Evolutionary conservation across 2,113 vertebrate species (phyloP).

Genomic region (Pycnonotus jocosus): DNA sequence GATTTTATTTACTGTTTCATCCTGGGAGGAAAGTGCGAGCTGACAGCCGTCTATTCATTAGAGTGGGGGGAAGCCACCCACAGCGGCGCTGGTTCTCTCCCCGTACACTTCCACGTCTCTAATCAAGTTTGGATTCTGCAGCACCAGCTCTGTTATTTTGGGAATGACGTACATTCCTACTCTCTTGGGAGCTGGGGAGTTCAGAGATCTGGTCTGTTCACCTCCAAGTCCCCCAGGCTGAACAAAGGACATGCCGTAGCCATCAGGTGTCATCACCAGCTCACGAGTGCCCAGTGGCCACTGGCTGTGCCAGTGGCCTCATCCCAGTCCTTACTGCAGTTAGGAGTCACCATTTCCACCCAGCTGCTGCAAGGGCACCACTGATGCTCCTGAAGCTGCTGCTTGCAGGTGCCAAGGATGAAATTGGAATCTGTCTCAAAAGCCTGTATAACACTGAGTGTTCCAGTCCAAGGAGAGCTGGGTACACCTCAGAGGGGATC

Average conservation of each 20-base stretch:
- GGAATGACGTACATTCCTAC: not conserved
- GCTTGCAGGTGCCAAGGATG: not conserved
- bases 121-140: not conserved
- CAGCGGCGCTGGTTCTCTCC: not conserved
- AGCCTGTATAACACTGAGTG: not conserved
- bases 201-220: not conserved
- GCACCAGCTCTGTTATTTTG: not conserved
- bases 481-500: not conserved
- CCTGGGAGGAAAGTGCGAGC: slow-evolving; percentile 61
- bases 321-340: not conserved
- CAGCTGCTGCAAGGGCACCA: not conserved
- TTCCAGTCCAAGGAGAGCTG: not conserved
- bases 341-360: rapidly evolving
- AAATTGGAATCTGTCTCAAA: not conserved
- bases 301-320: not conserved
- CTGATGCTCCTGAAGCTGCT: not conserved
- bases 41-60: slow-evolving; percentile 69
- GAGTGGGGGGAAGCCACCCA: slow-evolving; percentile 55
- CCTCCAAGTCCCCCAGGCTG: not conserved
- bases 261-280: not conserved
- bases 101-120: not conserved
- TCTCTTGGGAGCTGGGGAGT: not conserved
- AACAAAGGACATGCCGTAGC: not conserved
- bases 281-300: not conserved
- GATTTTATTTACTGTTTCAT: slow-evolving; percentile 74